These are phyloP conservation scores for Drepana arcuata DNA, from an alignment of 1,140 invertebrate genomes.

Conservation along the genomic window DNA sequence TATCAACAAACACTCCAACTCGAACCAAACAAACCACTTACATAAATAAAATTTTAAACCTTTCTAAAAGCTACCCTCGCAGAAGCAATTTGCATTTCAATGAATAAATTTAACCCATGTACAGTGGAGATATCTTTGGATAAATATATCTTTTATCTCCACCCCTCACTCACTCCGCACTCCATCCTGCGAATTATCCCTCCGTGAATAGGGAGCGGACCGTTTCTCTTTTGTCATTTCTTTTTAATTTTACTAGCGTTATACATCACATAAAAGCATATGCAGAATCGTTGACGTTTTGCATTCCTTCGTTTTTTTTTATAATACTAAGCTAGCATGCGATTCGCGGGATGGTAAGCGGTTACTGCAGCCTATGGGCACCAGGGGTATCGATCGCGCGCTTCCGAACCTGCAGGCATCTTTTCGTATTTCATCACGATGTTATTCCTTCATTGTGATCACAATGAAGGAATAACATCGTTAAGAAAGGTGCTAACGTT, in stretches of 20 bases:
- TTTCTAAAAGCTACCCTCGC: no score
- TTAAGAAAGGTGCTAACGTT: no score
- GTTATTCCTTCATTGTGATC: no score
- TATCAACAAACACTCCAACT: no score
- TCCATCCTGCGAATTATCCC: conserved; percentile 59
- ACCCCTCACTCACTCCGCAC: conserved; percentile 54
- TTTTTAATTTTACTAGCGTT: conserved; percentile 15
- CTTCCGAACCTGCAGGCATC: no score
- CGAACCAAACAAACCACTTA: no score
- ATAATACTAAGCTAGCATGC: neutral
- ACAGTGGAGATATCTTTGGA: conserved; percentile 18
- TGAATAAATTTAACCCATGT: conserved; percentile 63
- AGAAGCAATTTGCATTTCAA: conserved; percentile 66
- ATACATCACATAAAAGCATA: neutral
- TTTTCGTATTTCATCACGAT: no score
- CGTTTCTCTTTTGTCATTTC: conserved; percentile 25
- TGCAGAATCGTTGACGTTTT: neutral
- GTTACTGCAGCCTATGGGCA: no score
- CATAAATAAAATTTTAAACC: no score
- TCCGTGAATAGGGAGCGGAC: conserved; percentile 32
- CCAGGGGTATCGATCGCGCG: no score
- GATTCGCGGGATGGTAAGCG: neutral
- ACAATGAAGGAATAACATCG: no score
- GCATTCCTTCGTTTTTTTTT: neutral
- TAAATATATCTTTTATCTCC: conserved; percentile 59